Percentiles rank a stretch among this genome's conserved stretches.
Evolutionary conservation across 2,797 vertebrate species (phyloP).

Genomic region (Hydrolagus colliei): DNA sequence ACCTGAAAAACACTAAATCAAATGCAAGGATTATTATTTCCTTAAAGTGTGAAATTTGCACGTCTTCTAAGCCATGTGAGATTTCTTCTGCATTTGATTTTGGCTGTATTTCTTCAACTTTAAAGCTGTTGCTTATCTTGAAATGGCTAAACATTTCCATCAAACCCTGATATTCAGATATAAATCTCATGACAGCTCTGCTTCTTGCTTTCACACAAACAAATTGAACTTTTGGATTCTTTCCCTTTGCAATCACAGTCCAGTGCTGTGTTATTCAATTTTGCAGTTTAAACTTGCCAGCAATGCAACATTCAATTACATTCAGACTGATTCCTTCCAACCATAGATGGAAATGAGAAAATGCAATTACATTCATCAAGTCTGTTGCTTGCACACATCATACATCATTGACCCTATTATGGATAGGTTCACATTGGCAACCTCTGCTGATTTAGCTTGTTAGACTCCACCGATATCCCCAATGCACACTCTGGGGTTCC

Average conservation of each 20-base stretch:
- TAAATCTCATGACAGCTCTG: background rate
- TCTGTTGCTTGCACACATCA: background rate
- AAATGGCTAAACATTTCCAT: background rate
- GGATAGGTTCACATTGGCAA: no score
- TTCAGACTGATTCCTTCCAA: background rate
- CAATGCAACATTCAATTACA: background rate
- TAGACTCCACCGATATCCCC: no score
- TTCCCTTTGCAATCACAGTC: background rate
- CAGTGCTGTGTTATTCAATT: background rate
- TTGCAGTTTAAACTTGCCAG: background rate
- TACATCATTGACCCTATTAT: no score
- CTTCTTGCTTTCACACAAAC: background rate
- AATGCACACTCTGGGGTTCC: no score
- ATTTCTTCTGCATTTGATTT: background rate
- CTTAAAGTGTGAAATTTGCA: background rate
- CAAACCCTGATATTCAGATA: background rate
- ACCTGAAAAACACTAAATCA: no score
- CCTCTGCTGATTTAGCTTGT: no score
- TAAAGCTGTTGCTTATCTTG: background rate
- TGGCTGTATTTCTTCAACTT: background rate
- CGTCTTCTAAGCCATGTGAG: background rate
- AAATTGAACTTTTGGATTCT: background rate
- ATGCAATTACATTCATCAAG: background rate
- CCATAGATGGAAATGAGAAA: no score
- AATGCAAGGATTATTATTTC: no score